Base-by-base conservation (phyloP, 2,888 invertebrate species). In the Glyphotaelius pellucidus region DNA sequence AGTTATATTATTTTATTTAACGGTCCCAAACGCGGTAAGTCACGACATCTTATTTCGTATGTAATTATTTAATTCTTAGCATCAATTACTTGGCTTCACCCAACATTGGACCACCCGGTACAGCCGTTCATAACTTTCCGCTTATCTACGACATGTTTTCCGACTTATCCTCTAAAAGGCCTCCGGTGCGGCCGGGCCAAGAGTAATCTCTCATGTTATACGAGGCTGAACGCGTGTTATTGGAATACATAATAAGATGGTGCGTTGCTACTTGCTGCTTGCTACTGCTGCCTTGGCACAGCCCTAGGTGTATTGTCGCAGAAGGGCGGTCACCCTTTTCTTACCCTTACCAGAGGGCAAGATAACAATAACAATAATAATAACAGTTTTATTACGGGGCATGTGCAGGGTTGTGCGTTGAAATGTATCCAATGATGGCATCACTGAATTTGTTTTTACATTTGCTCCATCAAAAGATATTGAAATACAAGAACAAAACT, bases 221-320 rank as follows among this genome's bases (percentile, higher is more conserved):
- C 67, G 67, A 67, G 67, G 67, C 67, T 67, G 67, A 67, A 67
- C 67, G 67, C 67, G 25, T 67, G 67, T 67, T 67, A 67, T 67
- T 67, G 67, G 67, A 67, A 67, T 67, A 67, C 67, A n/a, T 67
- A 67, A 67, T 67, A n/a, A 67, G 67, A 67, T 67, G 67, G 67
- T 67, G 67, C 25, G 7, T 9, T 25, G n/a, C 67, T 67, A 25
- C 52, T 52, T 52, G 52, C 19, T 25, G 2, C 52, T 52, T 47
- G 47, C 47, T 47, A 9, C 42, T 14, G 12, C 14, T 52, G 3
- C 19, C 52, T 4, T 42, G 42, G 42, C 42, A 42, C 67, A 25
- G 67, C 67, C 25, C 25, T 25, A n/a, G 67, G 67, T 7, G n/a
- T 9, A 67, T 67, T 67, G 67, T 67, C 67, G 4, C 14, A 15